Base-by-base conservation (phyloP, 2,113 vertebrate species). In the Zapornia atra region DNA sequence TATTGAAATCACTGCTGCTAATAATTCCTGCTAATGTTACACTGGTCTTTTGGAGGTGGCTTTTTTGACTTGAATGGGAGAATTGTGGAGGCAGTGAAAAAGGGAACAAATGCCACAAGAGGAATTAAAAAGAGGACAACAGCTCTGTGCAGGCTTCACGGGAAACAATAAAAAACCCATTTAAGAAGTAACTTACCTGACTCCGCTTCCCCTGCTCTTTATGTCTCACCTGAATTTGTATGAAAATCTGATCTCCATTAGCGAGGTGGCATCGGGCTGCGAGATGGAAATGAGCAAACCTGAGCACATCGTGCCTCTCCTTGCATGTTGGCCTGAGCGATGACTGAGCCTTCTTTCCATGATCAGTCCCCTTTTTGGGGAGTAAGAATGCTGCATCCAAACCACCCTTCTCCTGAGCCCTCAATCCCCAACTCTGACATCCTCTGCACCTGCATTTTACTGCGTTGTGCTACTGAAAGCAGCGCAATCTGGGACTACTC, bases 1-100 rank as follows among this genome's bases (percentile, higher is more conserved):
- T 95, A 94, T 96, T 94, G 88, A 96, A 97, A 94, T 96, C 73
- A 42, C 93, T 95, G 94, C 94, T 97, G 94, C 61, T 95, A 87
- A 90, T 97, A 95, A 94, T 92, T 94, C 94, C 92, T 94, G 66
- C 78, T 94, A 93, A 82, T 31, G 71, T 69, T 80, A 96, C 93
- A 93, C 53, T 65, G 88, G 92, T 94, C 94, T 89, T 96, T 94
- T 3, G 11, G 88, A 92, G 86, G 86, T 96, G 86, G 83, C 54
- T 94, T 97, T 95, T 94, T 79, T 1, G 2, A 86, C 69, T 86
- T 93, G 83, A 96, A 96, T 94, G 88, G 53, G 53, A 94, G 82
- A 92, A 88, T 87, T 89, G 88, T 93, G 72, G 84, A 93, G 76
- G 83, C 90, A 91, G 46, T 38, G 83, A 91, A 85, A 95, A 91